Evolutionary conservation across 2,113 vertebrate genomes (phyloP).

Genomic region (Varanus komodoensis): DNA sequence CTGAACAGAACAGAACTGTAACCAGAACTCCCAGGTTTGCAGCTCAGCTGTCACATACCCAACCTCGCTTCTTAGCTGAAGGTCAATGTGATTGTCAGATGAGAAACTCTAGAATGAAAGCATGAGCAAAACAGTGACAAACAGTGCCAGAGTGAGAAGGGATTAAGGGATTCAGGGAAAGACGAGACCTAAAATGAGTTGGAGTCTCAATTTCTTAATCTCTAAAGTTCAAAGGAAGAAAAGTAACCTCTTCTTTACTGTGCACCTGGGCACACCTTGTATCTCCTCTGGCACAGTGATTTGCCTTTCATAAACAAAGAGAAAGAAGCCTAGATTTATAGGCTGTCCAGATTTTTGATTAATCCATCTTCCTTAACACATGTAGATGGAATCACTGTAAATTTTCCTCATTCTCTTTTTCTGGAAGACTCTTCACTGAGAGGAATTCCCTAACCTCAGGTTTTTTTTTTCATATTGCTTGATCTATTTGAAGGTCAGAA

Average conservation of each 20-base stretch:
- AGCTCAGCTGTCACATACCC: conserved; percentile 49
- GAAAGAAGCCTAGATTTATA: neutral
- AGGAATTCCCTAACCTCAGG: neutral
- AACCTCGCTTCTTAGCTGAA: conserved; percentile 59
- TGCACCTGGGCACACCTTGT: conserved; percentile 40
- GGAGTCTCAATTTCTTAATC: conserved; percentile 64
- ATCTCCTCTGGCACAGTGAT: conserved; percentile 32
- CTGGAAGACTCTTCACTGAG: neutral
- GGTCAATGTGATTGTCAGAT: conserved; percentile 47
- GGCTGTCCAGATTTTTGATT: neutral
- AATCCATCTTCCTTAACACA: neutral
- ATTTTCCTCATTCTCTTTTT: neutral
- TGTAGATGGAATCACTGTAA: neutral
- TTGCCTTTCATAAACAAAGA: neutral
- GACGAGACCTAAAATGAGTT: conserved; percentile 62
- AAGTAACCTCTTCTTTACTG: conserved; percentile 55
- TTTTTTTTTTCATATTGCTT: rapidly evolving
- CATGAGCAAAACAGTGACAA: conserved; percentile 60
- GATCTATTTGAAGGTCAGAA: neutral
- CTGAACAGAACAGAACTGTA: conserved; percentile 36
- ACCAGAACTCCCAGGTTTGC: conserved; percentile 15
- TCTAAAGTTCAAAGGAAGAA: conserved; percentile 56
- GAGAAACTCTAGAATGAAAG: conserved; percentile 66
- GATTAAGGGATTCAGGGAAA: conserved; percentile 74
- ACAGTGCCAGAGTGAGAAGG: conserved; percentile 58